Conservation (phyloP, 2,888 invertebrate species). For the Papilio elwesi region DNA sequence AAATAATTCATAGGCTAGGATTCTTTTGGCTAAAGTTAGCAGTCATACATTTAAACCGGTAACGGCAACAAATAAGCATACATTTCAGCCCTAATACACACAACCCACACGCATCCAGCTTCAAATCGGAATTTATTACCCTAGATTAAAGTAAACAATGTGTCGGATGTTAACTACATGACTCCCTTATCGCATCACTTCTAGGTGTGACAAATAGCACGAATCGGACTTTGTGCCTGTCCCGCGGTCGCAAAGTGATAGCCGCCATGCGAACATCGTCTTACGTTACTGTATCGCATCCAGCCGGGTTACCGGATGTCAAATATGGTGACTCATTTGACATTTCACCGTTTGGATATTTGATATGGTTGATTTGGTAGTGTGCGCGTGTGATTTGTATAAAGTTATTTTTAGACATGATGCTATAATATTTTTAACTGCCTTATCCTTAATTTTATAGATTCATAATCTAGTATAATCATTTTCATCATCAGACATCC, state of each 20-base stretch:
- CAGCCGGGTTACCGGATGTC: conserved; percentile 24
- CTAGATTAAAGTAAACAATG: not conserved
- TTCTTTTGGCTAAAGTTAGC: not conserved
- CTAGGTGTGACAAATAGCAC: conserved; percentile 30
- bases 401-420: not conserved
- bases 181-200: conserved; percentile 13
- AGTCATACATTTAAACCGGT: no score
- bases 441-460: not conserved
- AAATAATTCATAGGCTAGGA: no score
- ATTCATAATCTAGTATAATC: not conserved
- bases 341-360: conserved; percentile 1
- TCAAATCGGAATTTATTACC: not conserved
- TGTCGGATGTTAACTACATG: conserved; percentile 3
- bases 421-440: not conserved
- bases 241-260: conserved; percentile 1
- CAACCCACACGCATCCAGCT: not conserved
- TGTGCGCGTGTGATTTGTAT: not conserved
- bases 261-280: conserved; percentile 3
- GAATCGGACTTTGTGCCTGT: conserved; percentile 24
- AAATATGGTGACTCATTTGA: conserved; percentile 32
- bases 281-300: conserved; percentile 2
- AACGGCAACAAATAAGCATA: no score
- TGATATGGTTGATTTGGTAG: not conserved
- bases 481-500: no score
- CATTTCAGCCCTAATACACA: no score